Evolutionary conservation across 2,113 vertebrate species (phyloP).

Genomic region (Prunella himalayana): DNA sequence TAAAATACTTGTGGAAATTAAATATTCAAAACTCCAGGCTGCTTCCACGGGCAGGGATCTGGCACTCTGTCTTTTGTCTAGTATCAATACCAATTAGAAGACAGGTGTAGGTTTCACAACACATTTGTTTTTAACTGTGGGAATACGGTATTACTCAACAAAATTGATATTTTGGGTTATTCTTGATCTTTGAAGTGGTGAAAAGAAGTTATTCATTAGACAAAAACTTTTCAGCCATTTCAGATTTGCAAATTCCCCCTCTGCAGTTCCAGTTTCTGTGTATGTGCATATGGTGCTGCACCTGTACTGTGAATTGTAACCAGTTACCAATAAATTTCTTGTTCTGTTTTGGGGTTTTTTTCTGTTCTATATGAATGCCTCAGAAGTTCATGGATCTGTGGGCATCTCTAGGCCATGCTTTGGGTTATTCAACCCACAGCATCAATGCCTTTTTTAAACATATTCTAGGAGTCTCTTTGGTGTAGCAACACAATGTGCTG

Average conservation of each 20-base stretch:
- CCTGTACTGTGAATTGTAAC: not conserved
- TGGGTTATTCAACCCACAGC: not conserved
- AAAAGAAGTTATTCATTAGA: not conserved
- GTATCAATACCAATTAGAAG: not conserved
- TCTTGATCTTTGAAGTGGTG: not conserved
- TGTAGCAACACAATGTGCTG: not conserved
- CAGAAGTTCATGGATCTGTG: not conserved
- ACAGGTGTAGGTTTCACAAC: not conserved
- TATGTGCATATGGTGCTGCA: not conserved
- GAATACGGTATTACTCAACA: not conserved
- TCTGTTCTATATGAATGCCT: not conserved
- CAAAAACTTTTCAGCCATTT: not conserved
- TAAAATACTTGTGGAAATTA: not conserved
- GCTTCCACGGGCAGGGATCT: not conserved
- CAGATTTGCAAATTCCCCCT: not conserved
- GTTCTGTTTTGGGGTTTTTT: not conserved
- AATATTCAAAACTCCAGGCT: not conserved
- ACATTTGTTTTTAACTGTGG: not conserved
- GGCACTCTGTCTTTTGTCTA: not conserved
- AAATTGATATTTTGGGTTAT: not conserved
- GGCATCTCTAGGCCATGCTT: not conserved
- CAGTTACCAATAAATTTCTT: not conserved
- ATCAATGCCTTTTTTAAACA: not conserved
- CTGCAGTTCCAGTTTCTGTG: not conserved
- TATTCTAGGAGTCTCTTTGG: not conserved